Conservation (phyloP, 2,113 vertebrate species). For the Enhydra lutris region DNA sequence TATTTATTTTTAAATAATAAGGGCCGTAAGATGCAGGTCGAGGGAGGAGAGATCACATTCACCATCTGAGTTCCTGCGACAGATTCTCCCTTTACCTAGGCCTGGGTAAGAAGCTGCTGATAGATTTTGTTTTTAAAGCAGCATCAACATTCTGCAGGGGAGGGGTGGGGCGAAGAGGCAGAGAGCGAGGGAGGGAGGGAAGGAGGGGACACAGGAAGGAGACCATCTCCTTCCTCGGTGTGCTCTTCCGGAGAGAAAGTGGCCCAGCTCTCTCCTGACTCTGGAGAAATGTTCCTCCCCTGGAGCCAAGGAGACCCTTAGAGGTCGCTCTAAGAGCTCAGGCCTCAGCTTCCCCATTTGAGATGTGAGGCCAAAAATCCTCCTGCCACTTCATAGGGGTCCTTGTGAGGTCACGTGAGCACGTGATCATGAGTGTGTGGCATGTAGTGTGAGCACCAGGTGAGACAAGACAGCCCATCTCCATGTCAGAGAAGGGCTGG, state of each 20-base stretch:
- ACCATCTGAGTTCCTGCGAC: background rate
- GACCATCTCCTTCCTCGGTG: fast-evolving
- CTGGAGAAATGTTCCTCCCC: background rate
- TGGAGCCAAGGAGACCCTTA: background rate
- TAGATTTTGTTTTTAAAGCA: background rate
- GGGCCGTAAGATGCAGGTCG: fast-evolving
- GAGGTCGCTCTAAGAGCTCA: background rate
- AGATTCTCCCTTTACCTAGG: constrained; percentile 12
- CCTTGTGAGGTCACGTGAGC: background rate
- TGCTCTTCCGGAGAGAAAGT: fast-evolving
- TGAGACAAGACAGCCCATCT: background rate
- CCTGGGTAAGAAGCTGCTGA: background rate
- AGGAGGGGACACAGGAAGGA: background rate
- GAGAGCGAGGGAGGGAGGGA: background rate
- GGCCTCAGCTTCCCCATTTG: background rate
- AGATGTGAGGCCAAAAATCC: background rate
- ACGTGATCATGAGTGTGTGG: fast-evolving
- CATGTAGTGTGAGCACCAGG: fast-evolving
- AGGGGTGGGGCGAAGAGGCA: background rate
- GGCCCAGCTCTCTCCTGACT: fast-evolving
- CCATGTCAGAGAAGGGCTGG: background rate
- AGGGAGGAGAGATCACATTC: background rate
- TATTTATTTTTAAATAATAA: background rate
- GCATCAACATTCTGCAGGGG: background rate
- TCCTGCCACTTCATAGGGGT: background rate